Evolutionary conservation across 2,113 vertebrate species (phyloP).

Genomic region (Albula goreensis): DNA sequence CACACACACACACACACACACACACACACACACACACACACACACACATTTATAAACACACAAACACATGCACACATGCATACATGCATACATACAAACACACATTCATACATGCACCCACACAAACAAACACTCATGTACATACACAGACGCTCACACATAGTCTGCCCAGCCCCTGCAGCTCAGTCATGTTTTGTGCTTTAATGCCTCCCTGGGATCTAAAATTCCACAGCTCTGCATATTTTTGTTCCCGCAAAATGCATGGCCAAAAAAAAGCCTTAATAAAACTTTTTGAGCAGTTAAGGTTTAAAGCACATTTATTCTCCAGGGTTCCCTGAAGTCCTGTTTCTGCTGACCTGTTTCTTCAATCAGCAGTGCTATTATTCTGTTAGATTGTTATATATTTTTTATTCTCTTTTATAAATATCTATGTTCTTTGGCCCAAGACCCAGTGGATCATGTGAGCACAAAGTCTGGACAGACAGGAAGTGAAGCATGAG

Average conservation of each 20-base stretch:
- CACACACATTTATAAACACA: neutral
- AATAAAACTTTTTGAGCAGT: conserved; percentile 23
- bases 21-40: conserved; percentile 1
- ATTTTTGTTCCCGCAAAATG: neutral
- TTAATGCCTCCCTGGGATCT: neutral
- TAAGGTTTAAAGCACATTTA: conserved; percentile 16
- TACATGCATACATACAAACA: too few relatives aligned
- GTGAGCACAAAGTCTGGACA: conserved; percentile 33
- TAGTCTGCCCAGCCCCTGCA: neutral
- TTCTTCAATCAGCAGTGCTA: conserved; percentile 32
- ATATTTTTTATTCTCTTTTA: conserved; percentile 39
- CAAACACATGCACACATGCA: too few relatives aligned
- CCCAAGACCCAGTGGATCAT: conserved; percentile 27
- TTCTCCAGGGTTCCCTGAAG: neutral
- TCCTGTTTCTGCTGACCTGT: conserved; percentile 4
- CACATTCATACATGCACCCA: too few relatives aligned
- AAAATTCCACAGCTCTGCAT: neutral
- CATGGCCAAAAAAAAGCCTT: conserved; percentile 12
- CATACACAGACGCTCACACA: neutral
- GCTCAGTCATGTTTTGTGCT: neutral
- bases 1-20: too few relatives aligned
- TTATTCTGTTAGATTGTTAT: conserved; percentile 52
- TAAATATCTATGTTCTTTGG: conserved; percentile 24
- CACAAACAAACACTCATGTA: neutral
- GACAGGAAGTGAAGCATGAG: conserved; percentile 47